These are phyloP conservation scores for Malthinus seriepunctatus DNA, from an alignment of 2,888 invertebrate species.

Conservation along the genomic window DNA sequence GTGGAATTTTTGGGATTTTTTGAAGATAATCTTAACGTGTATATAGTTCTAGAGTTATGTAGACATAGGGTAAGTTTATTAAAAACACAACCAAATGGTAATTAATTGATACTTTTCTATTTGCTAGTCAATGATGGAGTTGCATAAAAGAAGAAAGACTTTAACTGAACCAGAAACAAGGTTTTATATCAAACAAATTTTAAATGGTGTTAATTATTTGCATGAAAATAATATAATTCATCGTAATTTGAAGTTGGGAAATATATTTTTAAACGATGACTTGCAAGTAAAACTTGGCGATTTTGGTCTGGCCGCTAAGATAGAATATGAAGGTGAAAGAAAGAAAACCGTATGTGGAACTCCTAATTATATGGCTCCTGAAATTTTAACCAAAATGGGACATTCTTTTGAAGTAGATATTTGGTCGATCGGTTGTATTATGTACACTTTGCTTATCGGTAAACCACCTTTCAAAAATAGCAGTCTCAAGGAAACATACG, in stretches of 20 bases:
- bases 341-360: conserved; percentile 98
- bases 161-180: conserved; percentile 97
- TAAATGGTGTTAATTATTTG: conserved; percentile 89
- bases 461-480: conserved; percentile 98
- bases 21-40: conserved; percentile 90
- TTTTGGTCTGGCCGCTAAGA: conserved; percentile 94
- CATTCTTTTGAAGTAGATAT: conserved; percentile 99
- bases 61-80: conserved; percentile 77
- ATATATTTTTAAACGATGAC: conserved; percentile 93
- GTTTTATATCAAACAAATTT: conserved; percentile 94
- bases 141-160: conserved; percentile 93
- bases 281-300: conserved; percentile 97
- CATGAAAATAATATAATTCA: conserved; percentile 94
- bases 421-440: conserved; percentile 99
- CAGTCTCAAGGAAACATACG: conserved; percentile 93
- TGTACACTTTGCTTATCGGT: conserved; percentile 96
- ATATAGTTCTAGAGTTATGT: conserved; percentile 94
- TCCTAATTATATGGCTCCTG: conserved; percentile 99
- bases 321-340: conserved; percentile 87
- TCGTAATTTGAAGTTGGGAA: conserved; percentile 96
- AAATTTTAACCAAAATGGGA: conserved; percentile 94
- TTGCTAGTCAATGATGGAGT: conserved; percentile 93
- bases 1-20: conserved; percentile 95
- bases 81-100: too few species aligned
- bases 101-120: too few species aligned